phyloP scores from a whole-genome alignment of 2,797 vertebrate species.

The Vultur gryphus region DNA sequence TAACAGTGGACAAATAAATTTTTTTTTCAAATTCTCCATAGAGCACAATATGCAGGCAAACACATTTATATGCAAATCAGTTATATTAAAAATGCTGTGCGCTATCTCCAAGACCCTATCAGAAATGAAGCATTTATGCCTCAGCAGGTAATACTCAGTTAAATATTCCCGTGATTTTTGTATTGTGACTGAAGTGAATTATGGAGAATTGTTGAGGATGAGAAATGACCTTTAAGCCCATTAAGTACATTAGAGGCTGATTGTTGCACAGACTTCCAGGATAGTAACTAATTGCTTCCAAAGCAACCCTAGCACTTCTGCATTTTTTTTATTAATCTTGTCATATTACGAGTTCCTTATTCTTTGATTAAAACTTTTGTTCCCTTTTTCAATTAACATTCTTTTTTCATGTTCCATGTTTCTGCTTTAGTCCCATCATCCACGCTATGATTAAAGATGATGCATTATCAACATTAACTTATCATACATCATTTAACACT shows the following conservation, averaged over 20 bases:
- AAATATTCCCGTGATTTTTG: slow-evolving; percentile 27
- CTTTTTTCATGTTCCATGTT: slow-evolving; percentile 1
- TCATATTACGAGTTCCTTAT: neutral
- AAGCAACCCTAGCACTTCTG: neutral
- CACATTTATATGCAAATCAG: neutral
- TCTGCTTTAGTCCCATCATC: neutral
- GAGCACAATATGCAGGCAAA: neutral
- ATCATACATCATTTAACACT: slow-evolving; percentile 14
- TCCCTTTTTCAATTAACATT: slow-evolving; percentile 14
- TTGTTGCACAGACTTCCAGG: neutral
- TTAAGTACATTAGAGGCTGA: slow-evolving; percentile 22
- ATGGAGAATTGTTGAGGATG: neutral
- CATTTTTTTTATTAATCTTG: neutral
- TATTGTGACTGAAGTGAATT: slow-evolving; percentile 4
- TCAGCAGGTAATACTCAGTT: neutral
- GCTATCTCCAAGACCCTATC: neutral
- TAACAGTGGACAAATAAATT: neutral
- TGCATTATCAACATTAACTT: slow-evolving; percentile 22
- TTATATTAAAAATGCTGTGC: neutral
- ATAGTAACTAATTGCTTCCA: slow-evolving; percentile 21
- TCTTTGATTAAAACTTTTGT: slow-evolving; percentile 34
- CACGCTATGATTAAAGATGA: neutral
- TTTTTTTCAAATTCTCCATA: neutral
- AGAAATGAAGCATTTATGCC: neutral
- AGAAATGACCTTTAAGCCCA: slow-evolving; percentile 48